A percentile compares a stretch with the other conserved stretches of the same genome.
phyloP scores from a whole-genome alignment of 2,888 invertebrate species.

The Pandemis cinnamomeana region DNA sequence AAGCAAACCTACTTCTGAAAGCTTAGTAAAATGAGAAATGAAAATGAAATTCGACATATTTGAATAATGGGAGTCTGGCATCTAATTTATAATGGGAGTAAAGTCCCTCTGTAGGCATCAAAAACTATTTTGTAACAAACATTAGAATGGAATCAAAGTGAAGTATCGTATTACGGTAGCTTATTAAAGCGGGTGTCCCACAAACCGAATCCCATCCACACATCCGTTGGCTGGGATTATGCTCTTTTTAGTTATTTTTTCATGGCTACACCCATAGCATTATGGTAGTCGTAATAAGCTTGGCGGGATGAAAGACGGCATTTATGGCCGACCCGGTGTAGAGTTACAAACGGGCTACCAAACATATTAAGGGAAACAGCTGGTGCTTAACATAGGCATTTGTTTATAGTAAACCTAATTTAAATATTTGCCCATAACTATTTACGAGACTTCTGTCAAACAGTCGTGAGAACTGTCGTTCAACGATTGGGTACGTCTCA shows the following conservation, averaged over 20 bases:
- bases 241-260: slow-evolving; percentile 46
- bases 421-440: slow-evolving; percentile 65
- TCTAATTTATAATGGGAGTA: slow-evolving; percentile 10
- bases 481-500: neutral
- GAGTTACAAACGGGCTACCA: slow-evolving; percentile 65
- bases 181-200: slow-evolving; percentile 63
- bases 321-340: slow-evolving; percentile 71
- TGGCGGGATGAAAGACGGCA: slow-evolving; percentile 75
- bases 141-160: slow-evolving; percentile 51
- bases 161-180: slow-evolving; percentile 72
- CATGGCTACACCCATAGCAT: slow-evolving; percentile 58
- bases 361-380: slow-evolving; percentile 53
- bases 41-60: neutral
- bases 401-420: slow-evolving; percentile 69
- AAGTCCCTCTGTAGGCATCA: slow-evolving; percentile 18
- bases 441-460: slow-evolving; percentile 53
- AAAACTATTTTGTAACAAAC: slow-evolving; percentile 48
- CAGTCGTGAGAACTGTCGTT: slow-evolving; percentile 52
- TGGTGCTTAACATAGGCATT: slow-evolving; percentile 48
- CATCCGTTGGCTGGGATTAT: slow-evolving; percentile 60
- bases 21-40: neutral
- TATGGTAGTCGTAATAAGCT: slow-evolving; percentile 63
- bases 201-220: slow-evolving; percentile 55
- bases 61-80: slow-evolving; percentile 6
- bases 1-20: neutral